Base-by-base conservation (phyloP, 2,888 invertebrate genomes). In the Thera obeliscata region DNA sequence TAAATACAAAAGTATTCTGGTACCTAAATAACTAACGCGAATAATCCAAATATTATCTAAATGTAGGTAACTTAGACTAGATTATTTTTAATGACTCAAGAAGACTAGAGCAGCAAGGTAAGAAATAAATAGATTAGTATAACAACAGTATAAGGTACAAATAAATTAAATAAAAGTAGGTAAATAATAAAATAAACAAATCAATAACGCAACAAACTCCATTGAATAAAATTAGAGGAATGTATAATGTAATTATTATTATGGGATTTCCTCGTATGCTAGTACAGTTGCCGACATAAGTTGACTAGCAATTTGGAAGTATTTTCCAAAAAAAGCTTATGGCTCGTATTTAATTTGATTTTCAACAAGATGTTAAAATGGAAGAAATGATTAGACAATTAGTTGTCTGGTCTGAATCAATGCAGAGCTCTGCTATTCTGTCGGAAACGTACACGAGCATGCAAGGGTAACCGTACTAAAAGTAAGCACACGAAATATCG, bases 161-260 rank as follows among this genome's bases (percentile, higher is more conserved):
- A 55, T 60, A 69, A 62, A 61, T 63, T 38, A 56, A 41, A 11
- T 61, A 57, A 52, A 66, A 43, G 3, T 38, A 64, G 55, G 2
- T 41, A 64, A 60, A 59, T 33, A 78, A 81, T 82, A 81, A 85
- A 83, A 78, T 78, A 83, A 82, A 82, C 77, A 78, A 84, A 81
- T 60, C 79, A 86, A 85, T 81, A 83, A 80, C 62, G 60, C 61
- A 64, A 56, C 56, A 56, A 56, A 56, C 64, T 70, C 75, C 70
- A 9, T 46, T 69, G 70, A 69, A 70, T 74, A 72, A 81, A 80
- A 79, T 80, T 81, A 82, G 54, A 83, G 86, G 86, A 87, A 87
- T 87, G 86, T 86, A 80, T 80, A 75, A 71, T 74, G 69, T 72
- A 74, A 67, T 56, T 35, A 35, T 64, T 64, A 12, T 43, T 56